Evolutionary conservation across 2,888 invertebrate genomes (phyloP).

Genomic region (Mesorhabditis belari): DNA sequence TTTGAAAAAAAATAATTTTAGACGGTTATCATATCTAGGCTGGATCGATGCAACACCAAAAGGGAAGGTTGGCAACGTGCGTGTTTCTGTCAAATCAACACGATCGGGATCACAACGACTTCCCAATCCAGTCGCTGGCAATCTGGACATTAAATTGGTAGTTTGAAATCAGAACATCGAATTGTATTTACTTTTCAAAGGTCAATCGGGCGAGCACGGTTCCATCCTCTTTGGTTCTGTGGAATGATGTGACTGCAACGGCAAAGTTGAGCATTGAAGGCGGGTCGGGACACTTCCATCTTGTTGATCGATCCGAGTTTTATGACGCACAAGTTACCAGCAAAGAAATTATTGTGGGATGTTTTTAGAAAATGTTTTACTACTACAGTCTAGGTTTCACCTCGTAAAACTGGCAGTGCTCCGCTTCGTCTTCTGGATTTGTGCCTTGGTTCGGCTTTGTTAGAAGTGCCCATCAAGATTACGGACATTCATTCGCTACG

Average conservation of each 20-base stretch:
- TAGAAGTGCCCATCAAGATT: conserved; percentile 30
- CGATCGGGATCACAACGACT: not conserved
- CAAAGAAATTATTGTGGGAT: not conserved
- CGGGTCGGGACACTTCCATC: conserved; percentile 42
- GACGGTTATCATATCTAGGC: too few species aligned
- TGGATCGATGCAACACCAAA: conserved; percentile 11
- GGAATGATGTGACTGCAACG: conserved; percentile 32
- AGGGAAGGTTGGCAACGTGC: conserved; percentile 1
- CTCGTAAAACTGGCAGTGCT: conserved; percentile 21
- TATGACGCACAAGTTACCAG: conserved; percentile 2
- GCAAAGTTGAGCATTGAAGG: conserved; percentile 23
- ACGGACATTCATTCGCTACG: conserved; percentile 33
- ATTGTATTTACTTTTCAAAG: too few species aligned
- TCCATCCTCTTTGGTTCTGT: conserved; percentile 20
- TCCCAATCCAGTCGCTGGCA: conserved; percentile 6
- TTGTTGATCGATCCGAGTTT: conserved; percentile 16
- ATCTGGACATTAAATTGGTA: conserved; percentile 20
- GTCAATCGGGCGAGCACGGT: conserved; percentile 8
- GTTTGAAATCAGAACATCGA: conserved; percentile 8
- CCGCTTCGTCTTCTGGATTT: conserved; percentile 28
- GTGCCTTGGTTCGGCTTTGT: conserved; percentile 24
- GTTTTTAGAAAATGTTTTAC: not conserved
- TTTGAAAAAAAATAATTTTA: too few species aligned
- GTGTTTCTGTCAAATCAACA: not conserved
- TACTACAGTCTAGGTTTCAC: conserved; percentile 23